phyloP scores from a whole-genome alignment of 2,113 vertebrate genomes.

The Pelusios castaneus region DNA sequence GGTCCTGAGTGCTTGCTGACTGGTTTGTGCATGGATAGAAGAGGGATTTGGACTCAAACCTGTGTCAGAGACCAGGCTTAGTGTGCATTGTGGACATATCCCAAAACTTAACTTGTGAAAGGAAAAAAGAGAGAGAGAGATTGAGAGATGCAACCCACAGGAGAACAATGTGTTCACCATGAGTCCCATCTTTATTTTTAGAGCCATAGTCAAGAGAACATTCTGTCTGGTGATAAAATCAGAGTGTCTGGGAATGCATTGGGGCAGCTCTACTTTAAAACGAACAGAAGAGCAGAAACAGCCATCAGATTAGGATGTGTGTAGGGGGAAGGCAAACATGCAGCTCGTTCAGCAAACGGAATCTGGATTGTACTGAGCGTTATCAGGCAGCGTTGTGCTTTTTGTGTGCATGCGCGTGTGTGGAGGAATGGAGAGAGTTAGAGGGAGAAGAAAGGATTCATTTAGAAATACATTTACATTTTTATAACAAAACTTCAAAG shows the following conservation, averaged over 20 bases:
- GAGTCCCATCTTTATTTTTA: constrained; percentile 67
- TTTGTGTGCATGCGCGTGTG: fast-evolving
- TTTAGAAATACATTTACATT: constrained; percentile 37
- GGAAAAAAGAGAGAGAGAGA: neutral
- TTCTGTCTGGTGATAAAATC: constrained; percentile 33
- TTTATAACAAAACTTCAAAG: constrained; percentile 49
- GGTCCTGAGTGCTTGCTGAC: neutral
- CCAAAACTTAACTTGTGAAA: neutral
- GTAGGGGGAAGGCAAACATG: neutral
- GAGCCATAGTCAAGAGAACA: constrained; percentile 48
- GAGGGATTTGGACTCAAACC: neutral
- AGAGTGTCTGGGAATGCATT: constrained; percentile 6
- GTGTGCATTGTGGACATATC: neutral
- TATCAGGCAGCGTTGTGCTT: neutral
- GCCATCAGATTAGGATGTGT: neutral
- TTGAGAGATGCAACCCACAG: constrained; percentile 13
- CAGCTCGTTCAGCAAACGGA: fast-evolving
- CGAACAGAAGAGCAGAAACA: constrained; percentile 13
- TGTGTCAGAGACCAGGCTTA: neutral
- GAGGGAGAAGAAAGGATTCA: neutral
- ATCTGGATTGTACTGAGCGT: fast-evolving
- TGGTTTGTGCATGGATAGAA: neutral
- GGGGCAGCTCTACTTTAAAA: neutral
- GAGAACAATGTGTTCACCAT: constrained; percentile 43
- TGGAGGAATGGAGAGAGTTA: neutral